phyloP scores from a whole-genome alignment of 2,113 vertebrate genomes.

The Onychostoma macrolepis region DNA sequence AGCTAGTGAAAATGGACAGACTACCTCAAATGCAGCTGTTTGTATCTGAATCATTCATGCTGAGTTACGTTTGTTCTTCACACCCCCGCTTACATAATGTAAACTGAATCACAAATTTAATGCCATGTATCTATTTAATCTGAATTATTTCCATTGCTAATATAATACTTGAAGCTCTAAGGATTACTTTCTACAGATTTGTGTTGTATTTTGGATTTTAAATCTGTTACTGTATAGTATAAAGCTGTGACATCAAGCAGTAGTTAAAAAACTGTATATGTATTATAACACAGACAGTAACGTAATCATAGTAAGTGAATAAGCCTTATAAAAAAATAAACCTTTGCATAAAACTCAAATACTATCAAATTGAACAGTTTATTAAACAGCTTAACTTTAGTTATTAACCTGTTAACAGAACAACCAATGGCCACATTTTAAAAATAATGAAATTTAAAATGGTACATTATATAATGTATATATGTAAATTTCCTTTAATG shows the following conservation, averaged over 20 bases:
- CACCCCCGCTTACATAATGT: neutral
- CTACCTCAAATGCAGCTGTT: neutral
- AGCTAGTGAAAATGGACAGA: neutral
- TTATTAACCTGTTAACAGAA: no score
- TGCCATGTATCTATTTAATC: neutral
- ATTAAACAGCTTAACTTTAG: no score
- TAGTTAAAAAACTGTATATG: neutral
- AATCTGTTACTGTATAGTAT: neutral
- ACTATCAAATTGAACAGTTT: no score
- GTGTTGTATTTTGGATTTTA: neutral
- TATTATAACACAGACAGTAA: neutral
- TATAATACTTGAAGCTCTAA: neutral
- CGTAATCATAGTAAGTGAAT: neutral
- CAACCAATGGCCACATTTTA: no score
- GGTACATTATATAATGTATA: no score
- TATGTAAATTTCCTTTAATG: no score
- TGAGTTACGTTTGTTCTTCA: neutral
- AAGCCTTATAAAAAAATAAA: neutral
- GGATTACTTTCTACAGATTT: neutral
- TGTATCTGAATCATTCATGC: neutral
- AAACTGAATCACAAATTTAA: neutral
- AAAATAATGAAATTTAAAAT: no score
- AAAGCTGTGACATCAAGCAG: neutral
- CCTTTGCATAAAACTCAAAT: no score
- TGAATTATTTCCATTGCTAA: neutral